Conservation (phyloP, 2,113 vertebrate species). For the Grus americana region DNA sequence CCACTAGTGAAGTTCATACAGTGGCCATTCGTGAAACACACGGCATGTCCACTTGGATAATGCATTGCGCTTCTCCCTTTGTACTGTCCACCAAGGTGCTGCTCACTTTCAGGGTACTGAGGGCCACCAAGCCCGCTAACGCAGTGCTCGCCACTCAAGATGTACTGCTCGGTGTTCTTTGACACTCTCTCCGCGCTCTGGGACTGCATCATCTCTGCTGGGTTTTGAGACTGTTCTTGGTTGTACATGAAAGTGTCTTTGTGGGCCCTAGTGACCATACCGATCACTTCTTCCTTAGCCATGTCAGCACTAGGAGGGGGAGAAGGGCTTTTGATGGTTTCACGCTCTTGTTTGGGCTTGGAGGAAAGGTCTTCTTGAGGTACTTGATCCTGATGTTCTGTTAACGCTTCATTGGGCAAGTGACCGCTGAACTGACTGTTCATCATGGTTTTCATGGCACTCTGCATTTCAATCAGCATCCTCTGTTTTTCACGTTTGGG, state of each 20-base stretch:
- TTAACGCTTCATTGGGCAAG: slow-evolving; percentile 68
- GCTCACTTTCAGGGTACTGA: slow-evolving; percentile 72
- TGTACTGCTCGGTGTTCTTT: slow-evolving; percentile 67
- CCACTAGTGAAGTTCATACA: slow-evolving; percentile 73
- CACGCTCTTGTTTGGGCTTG: slow-evolving; percentile 72
- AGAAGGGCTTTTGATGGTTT: slow-evolving; percentile 71
- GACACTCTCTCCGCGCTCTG: slow-evolving; percentile 62
- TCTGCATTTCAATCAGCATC: slow-evolving; percentile 98
- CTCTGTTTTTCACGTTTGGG: slow-evolving; percentile 97
- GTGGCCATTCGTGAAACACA: slow-evolving; percentile 73
- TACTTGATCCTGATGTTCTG: slow-evolving; percentile 72
- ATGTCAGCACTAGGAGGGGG: slow-evolving; percentile 79
- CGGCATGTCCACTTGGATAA: slow-evolving; percentile 67
- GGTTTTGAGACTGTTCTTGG: slow-evolving; percentile 77
- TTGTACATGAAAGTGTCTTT: slow-evolving; percentile 86
- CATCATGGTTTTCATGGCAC: slow-evolving; percentile 98
- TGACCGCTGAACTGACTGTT: slow-evolving; percentile 81
- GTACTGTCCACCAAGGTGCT: slow-evolving; percentile 76
- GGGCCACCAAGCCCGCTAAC: slow-evolving; percentile 32
- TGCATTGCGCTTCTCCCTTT: slow-evolving; percentile 75
- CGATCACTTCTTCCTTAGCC: slow-evolving; percentile 87
- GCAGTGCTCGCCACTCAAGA: slow-evolving; percentile 75
- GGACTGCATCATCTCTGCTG: slow-evolving; percentile 60
- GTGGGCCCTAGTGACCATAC: slow-evolving; percentile 78
- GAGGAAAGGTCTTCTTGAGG: slow-evolving; percentile 71